These are phyloP conservation scores for Peromyscus polionotus DNA, from an alignment of 2,113 vertebrate species.

Conservation along the genomic window DNA sequence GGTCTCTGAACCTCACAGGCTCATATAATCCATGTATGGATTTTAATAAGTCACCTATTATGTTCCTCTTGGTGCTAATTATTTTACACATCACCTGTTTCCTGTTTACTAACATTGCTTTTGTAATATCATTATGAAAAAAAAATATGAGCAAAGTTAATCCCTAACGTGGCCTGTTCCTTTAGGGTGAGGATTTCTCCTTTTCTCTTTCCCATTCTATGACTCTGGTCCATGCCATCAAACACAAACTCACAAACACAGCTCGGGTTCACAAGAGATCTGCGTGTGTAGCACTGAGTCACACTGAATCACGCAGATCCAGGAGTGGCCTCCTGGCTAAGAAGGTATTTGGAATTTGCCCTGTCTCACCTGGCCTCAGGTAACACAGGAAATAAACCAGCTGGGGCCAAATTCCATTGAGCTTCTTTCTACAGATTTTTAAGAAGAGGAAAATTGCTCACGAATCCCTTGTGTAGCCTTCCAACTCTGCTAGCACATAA, in stretches of 20 bases:
- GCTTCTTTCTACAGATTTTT: neutral
- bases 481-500: neutral
- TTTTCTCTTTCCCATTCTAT: conserved; percentile 47
- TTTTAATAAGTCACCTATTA: conserved; percentile 96
- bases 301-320: neutral
- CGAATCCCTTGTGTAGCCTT: neutral
- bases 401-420: conserved; percentile 34
- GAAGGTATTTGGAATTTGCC: conserved; percentile 42
- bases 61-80: conserved; percentile 91
- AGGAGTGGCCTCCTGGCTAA: conserved; percentile 10
- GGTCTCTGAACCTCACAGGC: conserved; percentile 87
- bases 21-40: conserved; percentile 90
- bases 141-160: conserved; percentile 77
- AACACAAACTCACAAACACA: conserved; percentile 9
- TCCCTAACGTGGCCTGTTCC: conserved; percentile 62
- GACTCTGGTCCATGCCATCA: neutral
- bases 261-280: conserved; percentile 11
- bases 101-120: conserved; percentile 83
- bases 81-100: conserved; percentile 88
- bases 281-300: neutral
- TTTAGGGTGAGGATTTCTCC: conserved; percentile 59
- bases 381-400: conserved; percentile 64
- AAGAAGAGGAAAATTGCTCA: conserved; percentile 22
- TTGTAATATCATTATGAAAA: conserved; percentile 81
- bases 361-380: conserved; percentile 41